phyloP scores from a whole-genome alignment of 2,888 invertebrate genomes.

The Acanthosepion pharaonis region DNA sequence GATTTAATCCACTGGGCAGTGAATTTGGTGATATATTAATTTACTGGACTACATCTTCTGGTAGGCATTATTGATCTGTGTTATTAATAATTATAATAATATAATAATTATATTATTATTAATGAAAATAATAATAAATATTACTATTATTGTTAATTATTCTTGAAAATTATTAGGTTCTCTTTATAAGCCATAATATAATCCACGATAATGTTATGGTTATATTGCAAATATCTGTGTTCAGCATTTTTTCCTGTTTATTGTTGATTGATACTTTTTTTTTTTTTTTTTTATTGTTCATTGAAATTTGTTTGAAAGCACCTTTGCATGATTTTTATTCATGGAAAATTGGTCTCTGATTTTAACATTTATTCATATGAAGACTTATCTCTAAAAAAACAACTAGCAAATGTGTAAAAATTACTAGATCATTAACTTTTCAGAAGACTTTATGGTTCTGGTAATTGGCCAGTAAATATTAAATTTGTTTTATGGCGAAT shows the following conservation, averaged over 20 bases:
- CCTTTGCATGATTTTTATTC: background rate
- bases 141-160: no score
- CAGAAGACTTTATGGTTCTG: no score
- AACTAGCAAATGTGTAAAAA: background rate
- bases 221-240: background rate
- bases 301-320: background rate
- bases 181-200: background rate
- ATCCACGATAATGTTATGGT: background rate
- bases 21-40: no score
- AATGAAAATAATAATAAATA: no score
- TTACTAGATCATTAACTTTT: no score
- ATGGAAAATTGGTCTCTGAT: slow-evolving; percentile 11
- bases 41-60: no score
- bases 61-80: no score
- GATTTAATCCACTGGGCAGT: no score
- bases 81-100: no score
- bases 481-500: background rate
- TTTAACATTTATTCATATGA: background rate
- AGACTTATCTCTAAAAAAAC: background rate
- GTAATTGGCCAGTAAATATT: no score
- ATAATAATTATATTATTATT: no score
- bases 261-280: background rate
- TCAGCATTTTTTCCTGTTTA: background rate
- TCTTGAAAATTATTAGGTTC: background rate
- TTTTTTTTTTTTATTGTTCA: background rate